Evolutionary conservation across 2,888 invertebrate genomes (phyloP), one percentile per base, ranked within the genome.

Genomic region (Hesperia comma): DNA sequence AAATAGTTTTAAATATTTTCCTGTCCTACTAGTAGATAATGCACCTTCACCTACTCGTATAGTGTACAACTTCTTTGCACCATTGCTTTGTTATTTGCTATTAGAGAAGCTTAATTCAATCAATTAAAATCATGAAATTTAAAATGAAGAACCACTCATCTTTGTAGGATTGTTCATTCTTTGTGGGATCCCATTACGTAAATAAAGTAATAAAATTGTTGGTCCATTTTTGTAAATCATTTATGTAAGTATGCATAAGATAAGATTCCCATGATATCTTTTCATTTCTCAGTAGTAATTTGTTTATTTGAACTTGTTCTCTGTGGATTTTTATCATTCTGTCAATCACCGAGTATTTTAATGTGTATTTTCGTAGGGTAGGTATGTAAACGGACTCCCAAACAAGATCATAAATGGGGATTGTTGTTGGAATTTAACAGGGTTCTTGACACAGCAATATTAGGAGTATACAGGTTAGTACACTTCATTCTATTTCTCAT

Each of bases 381-480:
- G 14, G 33, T 57, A 40, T 57, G 56, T 63, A 64, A 41, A 21
- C 67, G 72, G 66, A 69, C 63, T 19, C 49, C 49, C 70, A 53
- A 60, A 54, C 58, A 69, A 78, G 71, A 63, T 56, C 63, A 46
- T 26, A 26, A 26, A 26, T 76, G 49, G 69, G 70, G 71, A 68
- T 3, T 74, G 69, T 78, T 79, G 76, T 80, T 77, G 80, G 70
- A 72, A 71, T 69, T 72, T 71, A 77, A 74, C 75, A 74, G 77
- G 77, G 84, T 87, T 88, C 86, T 87, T 83, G 86, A 75, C 84
- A 83, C 86, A 84, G 85, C 82, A 74, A 68, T 17, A 33, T 61
- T 49, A 61, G 54, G 21, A 51, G 21, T 32, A n/a, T 6, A 61
- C 37, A 41, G 49, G 49, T 49, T 12, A 49, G 19, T 46, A 5